A percentile compares a stretch with the other conserved stretches of the same genome.
Conservation (phyloP, 2,888 invertebrate genomes). For the Itoplectis maculator region DNA sequence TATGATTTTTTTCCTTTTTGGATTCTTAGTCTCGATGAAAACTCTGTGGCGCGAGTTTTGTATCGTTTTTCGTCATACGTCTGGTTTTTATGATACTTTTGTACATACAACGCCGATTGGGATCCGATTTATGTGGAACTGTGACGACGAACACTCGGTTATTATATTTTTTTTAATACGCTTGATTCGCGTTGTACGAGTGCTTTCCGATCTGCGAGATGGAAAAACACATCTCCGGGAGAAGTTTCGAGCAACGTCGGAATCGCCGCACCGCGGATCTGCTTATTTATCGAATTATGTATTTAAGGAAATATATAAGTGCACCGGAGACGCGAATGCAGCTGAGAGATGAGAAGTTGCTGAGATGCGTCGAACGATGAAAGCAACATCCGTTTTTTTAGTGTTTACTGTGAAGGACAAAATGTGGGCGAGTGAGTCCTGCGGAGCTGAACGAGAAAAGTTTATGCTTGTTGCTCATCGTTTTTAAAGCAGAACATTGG, state of each 20-base stretch:
- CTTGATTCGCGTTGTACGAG: constrained; percentile 42
- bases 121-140: not conserved
- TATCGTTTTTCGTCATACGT: constrained; percentile 8
- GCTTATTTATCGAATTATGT: constrained; percentile 30
- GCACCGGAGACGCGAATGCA: not conserved
- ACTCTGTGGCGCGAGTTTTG: not conserved
- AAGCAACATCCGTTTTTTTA: not conserved
- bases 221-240: not conserved
- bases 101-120: constrained; percentile 29
- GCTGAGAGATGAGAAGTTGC: not conserved
- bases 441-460: not conserved
- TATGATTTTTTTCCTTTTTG: not conserved
- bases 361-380: not conserved
- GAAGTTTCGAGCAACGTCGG: constrained; percentile 1
- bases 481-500: constrained; percentile 35
- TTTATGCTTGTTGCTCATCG: constrained; percentile 27
- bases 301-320: constrained; percentile 2
- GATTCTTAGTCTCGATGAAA: not conserved
- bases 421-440: not conserved
- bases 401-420: not conserved
- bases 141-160: constrained; percentile 9
- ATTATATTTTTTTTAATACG: constrained; percentile 6
- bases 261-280: constrained; percentile 16
- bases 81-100: constrained; percentile 19
- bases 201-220: constrained; percentile 23